Percentiles rank a stretch among this genome's conserved stretches.
These are phyloP conservation scores for Podiceps cristatus DNA, from an alignment of 2,113 vertebrate genomes.

Conservation along the genomic window DNA sequence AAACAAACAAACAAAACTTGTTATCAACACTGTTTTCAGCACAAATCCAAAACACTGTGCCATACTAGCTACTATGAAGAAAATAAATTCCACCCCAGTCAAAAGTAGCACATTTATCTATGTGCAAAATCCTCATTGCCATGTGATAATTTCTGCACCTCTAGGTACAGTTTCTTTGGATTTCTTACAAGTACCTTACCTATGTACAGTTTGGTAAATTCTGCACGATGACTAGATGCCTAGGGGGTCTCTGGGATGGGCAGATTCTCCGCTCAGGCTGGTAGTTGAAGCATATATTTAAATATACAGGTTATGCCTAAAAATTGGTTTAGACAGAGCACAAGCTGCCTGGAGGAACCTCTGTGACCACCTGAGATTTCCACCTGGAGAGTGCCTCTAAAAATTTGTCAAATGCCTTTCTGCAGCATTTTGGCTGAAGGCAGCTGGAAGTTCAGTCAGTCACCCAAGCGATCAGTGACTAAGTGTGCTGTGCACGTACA, in stretches of 20 bases:
- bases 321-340: background rate
- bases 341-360: background rate
- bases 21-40: no score
- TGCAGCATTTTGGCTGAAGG: background rate
- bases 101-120: no score
- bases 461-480: background rate
- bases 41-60: no score
- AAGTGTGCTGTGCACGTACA: background rate
- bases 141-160: background rate
- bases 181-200: background rate
- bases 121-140: background rate
- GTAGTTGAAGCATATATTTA: background rate
- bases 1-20: no score
- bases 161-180: background rate
- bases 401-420: background rate
- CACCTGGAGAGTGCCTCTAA: background rate
- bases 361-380: background rate
- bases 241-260: background rate
- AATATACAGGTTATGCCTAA: background rate
- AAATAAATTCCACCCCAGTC: no score
- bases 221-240: fast-evolving
- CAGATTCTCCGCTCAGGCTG: background rate
- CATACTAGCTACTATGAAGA: no score
- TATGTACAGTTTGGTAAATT: background rate
- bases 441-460: background rate